Conservation (phyloP, 1,140 invertebrate genomes). For the Grapholita molesta region DNA sequence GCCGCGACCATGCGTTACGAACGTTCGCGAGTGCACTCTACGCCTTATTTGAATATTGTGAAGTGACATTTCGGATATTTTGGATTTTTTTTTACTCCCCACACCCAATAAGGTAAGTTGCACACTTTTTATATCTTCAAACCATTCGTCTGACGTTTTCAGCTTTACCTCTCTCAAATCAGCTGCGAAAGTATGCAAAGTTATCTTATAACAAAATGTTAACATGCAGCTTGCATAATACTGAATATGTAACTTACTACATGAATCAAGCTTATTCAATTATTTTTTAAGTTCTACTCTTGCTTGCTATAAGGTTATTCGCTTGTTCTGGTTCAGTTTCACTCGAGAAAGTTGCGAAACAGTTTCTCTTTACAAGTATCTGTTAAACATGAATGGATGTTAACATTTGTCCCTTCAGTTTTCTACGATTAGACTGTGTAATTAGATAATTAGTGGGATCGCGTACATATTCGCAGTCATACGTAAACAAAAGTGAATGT, state of each 20-base stretch:
- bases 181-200: conserved; percentile 58
- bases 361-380: conserved; percentile 27
- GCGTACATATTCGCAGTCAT: conserved; percentile 30
- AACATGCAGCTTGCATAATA: conserved; percentile 38
- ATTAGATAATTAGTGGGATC: conserved; percentile 18
- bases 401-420: background rate
- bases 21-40: conserved; percentile 48
- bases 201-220: conserved; percentile 28
- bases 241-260: background rate
- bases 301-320: background rate
- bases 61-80: conserved; percentile 48
- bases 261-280: background rate
- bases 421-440: background rate
- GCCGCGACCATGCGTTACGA: conserved; percentile 50
- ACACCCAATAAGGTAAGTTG: conserved; percentile 24
- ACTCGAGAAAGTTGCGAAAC: conserved; percentile 62
- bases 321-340: conserved; percentile 36
- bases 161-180: conserved; percentile 45
- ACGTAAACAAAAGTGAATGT: conserved; percentile 72
- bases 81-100: conserved; percentile 42
- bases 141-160: background rate
- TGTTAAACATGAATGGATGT: conserved; percentile 26
- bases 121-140: background rate
- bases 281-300: background rate
- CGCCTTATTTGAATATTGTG: conserved; percentile 47